Base-by-base conservation (phyloP, 1,140 invertebrate species). In the Eueides isabella region DNA sequence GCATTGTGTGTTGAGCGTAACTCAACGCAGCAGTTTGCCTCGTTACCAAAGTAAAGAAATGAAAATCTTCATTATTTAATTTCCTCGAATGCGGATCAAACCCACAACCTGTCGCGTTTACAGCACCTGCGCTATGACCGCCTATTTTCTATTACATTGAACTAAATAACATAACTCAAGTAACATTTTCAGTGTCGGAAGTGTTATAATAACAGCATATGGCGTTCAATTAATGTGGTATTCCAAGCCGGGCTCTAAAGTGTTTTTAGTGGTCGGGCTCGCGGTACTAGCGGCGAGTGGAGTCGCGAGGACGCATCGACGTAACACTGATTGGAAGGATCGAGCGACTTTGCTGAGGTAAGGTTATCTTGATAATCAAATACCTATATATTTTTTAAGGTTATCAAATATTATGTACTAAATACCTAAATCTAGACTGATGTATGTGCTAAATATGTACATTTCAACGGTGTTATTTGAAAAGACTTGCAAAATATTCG, bases 311-410 rank as follows among this genome's bases (percentile, higher is more conserved):
- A 97, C 97, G 0, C 89, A 96, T 77, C 89, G 94, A 35, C 94
- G 97, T 71, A 98, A 98, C 83, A 91, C 94, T 35, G 97, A 97
- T 81, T 98, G 97, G 97, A 91, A 93, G 41, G 96, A 96, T 38
- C 94, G 97, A 76, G 96, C 97, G 82, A 95, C 96, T 23, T 92
- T 97, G 70, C 93, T 97, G 67, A 95, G 95, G 96, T 97, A 93
- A 31, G 28, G 14, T 65, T 19, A 30, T 30, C n/a, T 9, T 16
- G 7, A 19, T 9, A 31, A 31, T 31, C n/a, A n/a, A n/a, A n/a
- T n/a, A n/a, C n/a, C n/a, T n/a, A n/a, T n/a, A n/a, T n/a, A n/a
- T n/a, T n/a, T n/a, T n/a, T n/a, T n/a, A n/a, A n/a, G n/a, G n/a
- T n/a, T n/a, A n/a, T n/a, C 4, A 38, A 16, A 1, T 33, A 33